Base-by-base conservation (phyloP, 2,888 invertebrate species). In the Orchesellides sinensis region DNA sequence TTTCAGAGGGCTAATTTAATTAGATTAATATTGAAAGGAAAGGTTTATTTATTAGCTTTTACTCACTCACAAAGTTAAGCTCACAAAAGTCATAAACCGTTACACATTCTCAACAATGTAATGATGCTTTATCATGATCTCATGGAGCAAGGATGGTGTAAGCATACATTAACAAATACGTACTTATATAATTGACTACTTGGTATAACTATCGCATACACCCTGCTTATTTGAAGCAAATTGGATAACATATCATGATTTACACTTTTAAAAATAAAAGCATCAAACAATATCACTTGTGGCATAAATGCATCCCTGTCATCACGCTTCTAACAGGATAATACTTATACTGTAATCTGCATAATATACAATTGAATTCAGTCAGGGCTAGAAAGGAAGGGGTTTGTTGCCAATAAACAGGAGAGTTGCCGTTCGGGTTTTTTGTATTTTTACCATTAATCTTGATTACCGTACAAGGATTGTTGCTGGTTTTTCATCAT, bases 11-110 rank as follows among this genome's bases (percentile, higher is more conserved):
- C 74, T 81, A 81, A 81, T 81, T 81, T 81, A 81, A 74, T 81
- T 81, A 81, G 81, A 81, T 81, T 81, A 81, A 81, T 73, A 81
- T 81, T 74, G 81, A 81, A 81, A 21, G 79, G 65, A 63, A 80
- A 74, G 73, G 74, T 81, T 81, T 81, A 81, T 81, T 81, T 81
- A 81, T 81, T 81, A 81, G 74, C 66, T 68, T 73, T 61, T 68
- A 40, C 49, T 59, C 73, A 40, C 47, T 47, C 78, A 70, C 79
- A 79, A 70, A n/a, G 70, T 70, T 72, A 19, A 73, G 74, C 65
- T 74, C 73, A 81, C 81, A 73, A 81, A 74, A 81, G 74, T 81
- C 81, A 81, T 81, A 74, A 74, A 69, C 68, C 81, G 74, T 81
- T 74, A 79, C 54, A 32, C 23, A 23, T 17, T 54, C 21, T 21